These are phyloP conservation scores for Dicrostonyx torquatus DNA, from an alignment of 2,797 vertebrate genomes.

Conservation along the genomic window DNA sequence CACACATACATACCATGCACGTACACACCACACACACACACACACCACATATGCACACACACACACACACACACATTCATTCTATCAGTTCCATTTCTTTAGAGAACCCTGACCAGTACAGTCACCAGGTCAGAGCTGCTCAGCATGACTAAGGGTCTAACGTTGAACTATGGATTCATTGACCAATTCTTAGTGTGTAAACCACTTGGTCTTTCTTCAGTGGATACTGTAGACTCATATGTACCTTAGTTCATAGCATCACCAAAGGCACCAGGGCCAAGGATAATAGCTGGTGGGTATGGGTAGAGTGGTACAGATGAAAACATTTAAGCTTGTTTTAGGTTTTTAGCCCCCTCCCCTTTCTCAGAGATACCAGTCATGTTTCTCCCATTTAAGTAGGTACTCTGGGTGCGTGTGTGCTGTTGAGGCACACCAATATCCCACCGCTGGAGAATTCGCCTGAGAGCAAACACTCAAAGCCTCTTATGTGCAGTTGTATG, in stretches of 20 bases:
- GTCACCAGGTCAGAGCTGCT: background rate
- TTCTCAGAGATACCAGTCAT: background rate
- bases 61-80: too few relatives aligned
- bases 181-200: background rate
- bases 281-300: background rate
- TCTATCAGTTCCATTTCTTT: background rate
- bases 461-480: background rate
- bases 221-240: background rate
- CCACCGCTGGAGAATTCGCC: background rate
- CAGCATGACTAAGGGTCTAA: background rate
- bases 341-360: too few relatives aligned
- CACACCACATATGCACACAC: too few relatives aligned
- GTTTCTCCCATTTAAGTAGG: background rate
- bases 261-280: background rate
- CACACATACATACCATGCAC: too few relatives aligned
- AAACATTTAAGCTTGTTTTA: background rate
- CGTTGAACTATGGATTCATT: background rate
- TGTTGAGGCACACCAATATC: background rate
- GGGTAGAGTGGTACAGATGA: background rate
- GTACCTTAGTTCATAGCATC: background rate
- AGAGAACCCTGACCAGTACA: background rate
- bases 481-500: background rate
- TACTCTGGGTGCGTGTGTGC: too few relatives aligned
- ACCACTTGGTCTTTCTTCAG: background rate
- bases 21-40: too few relatives aligned